Percentiles rank a stretch among this genome's conserved stretches.
Evolutionary conservation across 2,113 vertebrate genomes (phyloP).

Genomic region (Ochotona princeps): DNA sequence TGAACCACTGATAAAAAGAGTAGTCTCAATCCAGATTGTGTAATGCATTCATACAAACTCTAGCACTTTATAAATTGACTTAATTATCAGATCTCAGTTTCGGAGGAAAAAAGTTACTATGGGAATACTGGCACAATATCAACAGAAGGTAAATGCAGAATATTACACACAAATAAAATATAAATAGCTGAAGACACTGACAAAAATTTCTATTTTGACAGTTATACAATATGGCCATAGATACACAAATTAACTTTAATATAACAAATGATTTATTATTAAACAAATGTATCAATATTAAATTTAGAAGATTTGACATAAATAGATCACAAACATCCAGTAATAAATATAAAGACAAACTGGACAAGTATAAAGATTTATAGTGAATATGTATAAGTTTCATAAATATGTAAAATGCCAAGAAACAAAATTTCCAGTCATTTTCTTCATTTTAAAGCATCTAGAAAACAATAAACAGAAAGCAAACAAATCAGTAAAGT

Average conservation of each 20-base stretch:
- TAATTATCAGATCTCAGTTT: constrained; percentile 55
- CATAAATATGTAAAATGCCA: constrained; percentile 15
- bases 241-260: constrained; percentile 64
- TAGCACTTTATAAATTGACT: constrained; percentile 53
- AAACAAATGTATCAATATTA: constrained; percentile 21
- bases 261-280: constrained; percentile 45
- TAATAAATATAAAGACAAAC: constrained; percentile 62
- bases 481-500: constrained; percentile 23
- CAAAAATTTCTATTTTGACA: constrained; percentile 44
- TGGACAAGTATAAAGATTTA: constrained; percentile 66
- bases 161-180: constrained; percentile 53
- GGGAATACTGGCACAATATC: constrained; percentile 16
- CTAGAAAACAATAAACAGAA: constrained; percentile 26
- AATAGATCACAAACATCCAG: constrained; percentile 6
- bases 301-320: constrained; percentile 44
- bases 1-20: constrained; percentile 43
- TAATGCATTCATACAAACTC: constrained; percentile 46
- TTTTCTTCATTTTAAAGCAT: constrained; percentile 51
- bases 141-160: constrained; percentile 21
- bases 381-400: constrained; percentile 30
- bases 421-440: constrained; percentile 62
- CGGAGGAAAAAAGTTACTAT: constrained; percentile 23
- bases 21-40: constrained; percentile 39
- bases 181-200: constrained; percentile 17
- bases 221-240: not conserved